phyloP scores from a whole-genome alignment of 2,113 vertebrate genomes.

The Tachysurus vachellii region DNA sequence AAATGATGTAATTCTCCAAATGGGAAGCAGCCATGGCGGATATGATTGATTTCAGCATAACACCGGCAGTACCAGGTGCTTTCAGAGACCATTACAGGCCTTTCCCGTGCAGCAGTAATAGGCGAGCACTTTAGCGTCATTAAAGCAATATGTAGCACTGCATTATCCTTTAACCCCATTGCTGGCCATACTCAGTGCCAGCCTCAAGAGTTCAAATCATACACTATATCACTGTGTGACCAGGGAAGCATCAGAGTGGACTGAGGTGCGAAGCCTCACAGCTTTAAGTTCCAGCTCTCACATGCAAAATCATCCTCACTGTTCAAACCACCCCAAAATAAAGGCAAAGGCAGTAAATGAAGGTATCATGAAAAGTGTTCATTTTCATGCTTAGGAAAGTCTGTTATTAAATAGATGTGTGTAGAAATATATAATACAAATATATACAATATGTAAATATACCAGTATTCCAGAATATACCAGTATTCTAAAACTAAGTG shows the following conservation, averaged over 20 bases:
- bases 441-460: not conserved
- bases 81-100: slow-evolving; percentile 84
- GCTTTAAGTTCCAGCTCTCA: not conserved
- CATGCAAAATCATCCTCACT: not conserved
- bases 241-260: slow-evolving; percentile 51
- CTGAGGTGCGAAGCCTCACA: slow-evolving; percentile 1
- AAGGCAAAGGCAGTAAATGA: not conserved
- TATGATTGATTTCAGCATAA: slow-evolving; percentile 85
- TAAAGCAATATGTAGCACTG: slow-evolving; percentile 76
- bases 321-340: not conserved
- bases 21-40: slow-evolving; percentile 72
- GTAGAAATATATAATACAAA: not conserved
- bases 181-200: slow-evolving; percentile 71
- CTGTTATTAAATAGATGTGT: not conserved
- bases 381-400: not conserved
- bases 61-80: slow-evolving; percentile 82
- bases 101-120: slow-evolving; percentile 77
- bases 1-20: slow-evolving; percentile 79
- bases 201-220: slow-evolving; percentile 69
- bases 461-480: not conserved
- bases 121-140: slow-evolving; percentile 79
- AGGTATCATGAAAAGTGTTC: not conserved
- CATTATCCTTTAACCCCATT: slow-evolving; percentile 78
- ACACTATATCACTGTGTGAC: slow-evolving; percentile 67
- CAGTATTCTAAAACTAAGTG: not conserved